These are phyloP conservation scores for Tetramorium parvispinum DNA, from an alignment of 1,140 invertebrate species.

Conservation along the genomic window DNA sequence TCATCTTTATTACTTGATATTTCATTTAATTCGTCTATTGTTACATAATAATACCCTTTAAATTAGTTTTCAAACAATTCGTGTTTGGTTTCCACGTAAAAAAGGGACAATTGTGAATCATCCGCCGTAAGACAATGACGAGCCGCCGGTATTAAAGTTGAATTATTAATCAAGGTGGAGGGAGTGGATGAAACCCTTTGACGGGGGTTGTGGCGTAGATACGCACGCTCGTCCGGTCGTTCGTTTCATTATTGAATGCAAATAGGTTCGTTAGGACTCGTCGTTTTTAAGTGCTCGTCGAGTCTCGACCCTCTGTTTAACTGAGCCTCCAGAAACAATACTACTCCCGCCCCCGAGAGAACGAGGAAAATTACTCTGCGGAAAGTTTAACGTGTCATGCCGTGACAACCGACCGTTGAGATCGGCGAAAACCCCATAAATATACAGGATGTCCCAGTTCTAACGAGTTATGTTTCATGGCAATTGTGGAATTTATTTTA, in stretches of 20 bases:
- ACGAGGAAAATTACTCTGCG: slow-evolving; percentile 59
- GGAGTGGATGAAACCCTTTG: slow-evolving; percentile 40
- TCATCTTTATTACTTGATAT: neutral
- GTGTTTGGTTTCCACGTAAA: neutral
- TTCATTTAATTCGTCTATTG: neutral
- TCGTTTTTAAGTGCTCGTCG: slow-evolving; percentile 66
- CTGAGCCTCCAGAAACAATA: slow-evolving; percentile 62
- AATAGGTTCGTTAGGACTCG: slow-evolving; percentile 75
- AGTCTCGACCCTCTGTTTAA: slow-evolving; percentile 52
- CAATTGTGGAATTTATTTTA: neutral
- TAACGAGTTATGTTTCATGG: neutral
- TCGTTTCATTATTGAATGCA: slow-evolving; percentile 78
- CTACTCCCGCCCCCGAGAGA: slow-evolving; percentile 7
- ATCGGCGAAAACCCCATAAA: slow-evolving; percentile 6
- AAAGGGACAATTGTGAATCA: slow-evolving; percentile 39
- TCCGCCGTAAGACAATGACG: slow-evolving; percentile 65
- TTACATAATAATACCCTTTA: neutral
- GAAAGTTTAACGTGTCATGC: slow-evolving; percentile 56
- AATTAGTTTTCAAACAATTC: neutral
- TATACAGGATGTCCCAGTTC: slow-evolving; percentile 8
- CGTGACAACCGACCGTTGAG: slow-evolving; percentile 40
- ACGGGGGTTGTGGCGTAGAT: neutral
- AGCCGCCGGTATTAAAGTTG: slow-evolving; percentile 70
- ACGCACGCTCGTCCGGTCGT: slow-evolving; percentile 32
- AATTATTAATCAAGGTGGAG: slow-evolving; percentile 73